Evolutionary conservation across 2,888 invertebrate species (phyloP), one percentile per base, ranked within the genome.

Genomic region (Pseudococcus longispinus): DNA sequence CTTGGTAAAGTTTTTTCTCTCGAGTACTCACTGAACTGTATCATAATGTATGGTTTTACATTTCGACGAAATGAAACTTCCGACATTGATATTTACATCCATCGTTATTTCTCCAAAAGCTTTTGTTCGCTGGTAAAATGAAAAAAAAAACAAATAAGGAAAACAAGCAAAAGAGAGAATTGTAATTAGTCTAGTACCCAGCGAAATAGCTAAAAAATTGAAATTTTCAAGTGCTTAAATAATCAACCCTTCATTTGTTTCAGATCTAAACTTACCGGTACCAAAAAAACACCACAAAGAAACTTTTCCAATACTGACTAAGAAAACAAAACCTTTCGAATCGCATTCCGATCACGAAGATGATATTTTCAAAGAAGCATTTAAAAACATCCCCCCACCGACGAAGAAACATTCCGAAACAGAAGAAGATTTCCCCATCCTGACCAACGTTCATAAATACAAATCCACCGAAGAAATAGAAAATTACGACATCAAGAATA

Each of bases 361-460:
- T 15, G 86, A 86, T 51, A 51, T 86, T 15, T 86, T 86, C 86
- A 86, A 86, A 77, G 86, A 86, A 51, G 86, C 86, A 29, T 86
- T 86, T 51, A 86, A 74, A 86, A 80, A 44, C 55, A 86, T 86
- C 20, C 80, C 86, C 8, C 80, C 60, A 1, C 70, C 20, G 11
- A 1, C 77, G 9, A 20, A 15, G 11, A 46, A 51, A 23, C 55
- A 84, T 18, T 8, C 23, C 0, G 80, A 86, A 77, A 23, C 42
- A 29, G 60, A 85, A 8, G 77, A 86, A 23, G 80, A 86, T n/a
- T 80, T 80, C 8, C 70, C 85, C 15, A 44, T 77, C 4, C 6
- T 55, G 4, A 51, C 46, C 18, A 44, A 74, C 51, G 23, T 46
- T 32, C 77, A 80, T n/a, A 26, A 29, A 46, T 55, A 32, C 86